These are phyloP conservation scores for Drosophila pseudotakahashii DNA, from an alignment of 2,888 invertebrate genomes.

Conservation along the genomic window DNA sequence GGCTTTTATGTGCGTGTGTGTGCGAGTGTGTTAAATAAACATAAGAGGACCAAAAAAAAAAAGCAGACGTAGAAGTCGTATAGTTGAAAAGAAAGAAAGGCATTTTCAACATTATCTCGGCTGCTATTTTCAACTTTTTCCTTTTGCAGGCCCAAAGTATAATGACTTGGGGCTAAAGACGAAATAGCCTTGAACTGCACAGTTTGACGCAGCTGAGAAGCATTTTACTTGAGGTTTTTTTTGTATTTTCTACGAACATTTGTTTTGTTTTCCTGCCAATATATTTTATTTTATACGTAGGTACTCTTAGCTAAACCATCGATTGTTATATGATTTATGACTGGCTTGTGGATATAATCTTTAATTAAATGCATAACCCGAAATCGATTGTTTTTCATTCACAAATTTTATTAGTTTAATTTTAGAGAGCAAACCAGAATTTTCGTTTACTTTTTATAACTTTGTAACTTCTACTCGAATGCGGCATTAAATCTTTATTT, in stretches of 20 bases:
- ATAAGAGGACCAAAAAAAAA: conserved; percentile 43
- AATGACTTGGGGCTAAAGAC: conserved; percentile 53
- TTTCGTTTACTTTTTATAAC: conserved; percentile 5
- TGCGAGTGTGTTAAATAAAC: conserved; percentile 59
- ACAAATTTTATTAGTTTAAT: neutral
- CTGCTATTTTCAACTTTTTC: conserved; percentile 61
- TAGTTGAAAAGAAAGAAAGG: conserved; percentile 50
- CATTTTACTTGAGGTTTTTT: conserved; percentile 19
- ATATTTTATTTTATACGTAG: neutral
- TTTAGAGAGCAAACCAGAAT: neutral
- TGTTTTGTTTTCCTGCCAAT: conserved; percentile 22
- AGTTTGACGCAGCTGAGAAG: conserved; percentile 73
- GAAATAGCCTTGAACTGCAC: conserved; percentile 72
- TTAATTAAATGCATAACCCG: conserved; percentile 18
- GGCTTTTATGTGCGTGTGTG: conserved; percentile 1
- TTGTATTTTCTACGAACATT: conserved; percentile 50
- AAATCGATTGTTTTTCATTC: neutral
- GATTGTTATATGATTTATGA: conserved; percentile 23
- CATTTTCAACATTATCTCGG: conserved; percentile 68
- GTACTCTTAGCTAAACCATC: conserved; percentile 9
- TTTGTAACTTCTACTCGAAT: conserved; percentile 29
- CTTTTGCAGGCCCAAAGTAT: conserved; percentile 20
- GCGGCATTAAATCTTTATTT: conserved; percentile 57
- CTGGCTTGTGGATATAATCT: conserved; percentile 8
- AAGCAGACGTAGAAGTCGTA: conserved; percentile 20